Base-by-base conservation (phyloP, 2,888 invertebrate species). In the Parnassius glacialis region DNA sequence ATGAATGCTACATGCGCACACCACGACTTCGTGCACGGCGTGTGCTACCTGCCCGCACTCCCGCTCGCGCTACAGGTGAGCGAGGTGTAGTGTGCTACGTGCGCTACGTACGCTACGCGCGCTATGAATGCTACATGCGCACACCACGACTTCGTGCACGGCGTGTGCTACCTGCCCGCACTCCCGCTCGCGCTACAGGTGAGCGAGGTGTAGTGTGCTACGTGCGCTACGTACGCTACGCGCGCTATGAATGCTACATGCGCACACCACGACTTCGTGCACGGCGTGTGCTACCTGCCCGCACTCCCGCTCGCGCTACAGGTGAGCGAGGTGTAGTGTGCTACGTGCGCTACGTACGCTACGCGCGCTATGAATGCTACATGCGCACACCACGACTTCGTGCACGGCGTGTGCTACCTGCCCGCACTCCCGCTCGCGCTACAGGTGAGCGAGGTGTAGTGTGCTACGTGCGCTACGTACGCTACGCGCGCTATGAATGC, bases 121-220 rank as follows among this genome's bases (percentile, higher is more conserved):
- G 97, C 12, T 89, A 94, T 96, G 74, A 16, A 16, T 16, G 16
- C 16, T 16, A 16, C 16, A 11, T 99, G 99, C 86, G 97, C 98
- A 80, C 97, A 98, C 84, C 98, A 98, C 89, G 98, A 99, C 87
- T 99, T 99, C 89, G 96, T 98, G 81, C 98, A 99, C 87, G 99
- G 98, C 63, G 97, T 97, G 50, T 99, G 98, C 91, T 98, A 98
- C 87, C 96, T 98, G 84, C 98, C 97, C 2, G 93, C 93, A 20
- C 20, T 20, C 20, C 20, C 20, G 45, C 69, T 76, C 3, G 68
- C 73, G 10, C 44, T 80, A 59, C 84, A 83, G 75, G 85, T 82
- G 41, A 41, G 20, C 20, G 20, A 20, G 20, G 20, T 20, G 20
- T 20, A 2, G 2, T 58, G 13, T 12, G n/a, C 52, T 3, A 11